These are phyloP conservation scores for Coreoperca whiteheadi DNA, from an alignment of 2,113 vertebrate species.

Conservation along the genomic window DNA sequence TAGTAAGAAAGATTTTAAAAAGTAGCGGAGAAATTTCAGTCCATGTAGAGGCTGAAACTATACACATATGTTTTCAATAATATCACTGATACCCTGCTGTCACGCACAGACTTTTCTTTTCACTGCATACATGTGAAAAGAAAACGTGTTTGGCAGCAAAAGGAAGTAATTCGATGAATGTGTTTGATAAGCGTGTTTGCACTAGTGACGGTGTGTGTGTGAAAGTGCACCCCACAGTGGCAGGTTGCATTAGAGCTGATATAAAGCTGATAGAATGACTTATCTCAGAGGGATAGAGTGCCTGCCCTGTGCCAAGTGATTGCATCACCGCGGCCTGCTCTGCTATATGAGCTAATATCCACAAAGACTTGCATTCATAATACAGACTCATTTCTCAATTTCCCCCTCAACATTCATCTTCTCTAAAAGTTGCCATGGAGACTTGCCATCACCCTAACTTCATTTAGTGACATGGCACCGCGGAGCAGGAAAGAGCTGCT, in stretches of 20 bases:
- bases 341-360: constrained; percentile 9
- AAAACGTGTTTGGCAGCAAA: not conserved
- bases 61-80: not conserved
- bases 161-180: constrained; percentile 7
- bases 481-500: constrained; percentile 10
- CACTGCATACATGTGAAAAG: not conserved
- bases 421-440: constrained; percentile 27
- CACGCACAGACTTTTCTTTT: not conserved
- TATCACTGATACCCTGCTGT: not conserved
- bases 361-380: constrained; percentile 48
- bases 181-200: constrained; percentile 14
- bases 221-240: constrained; percentile 24
- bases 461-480: constrained; percentile 31
- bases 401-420: constrained; percentile 19
- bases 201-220: constrained; percentile 4
- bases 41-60: not conserved
- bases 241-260: constrained; percentile 63
- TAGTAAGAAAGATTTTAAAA: not conserved
- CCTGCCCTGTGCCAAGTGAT: constrained; percentile 53
- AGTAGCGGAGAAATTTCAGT: not conserved
- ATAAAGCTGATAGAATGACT: constrained; percentile 55
- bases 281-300: constrained; percentile 24
- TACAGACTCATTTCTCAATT: constrained; percentile 39
- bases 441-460: constrained; percentile 22
- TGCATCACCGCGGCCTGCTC: constrained; percentile 53